phyloP scores from a whole-genome alignment of 1,140 invertebrate species.

The Aphelinus atriplicis region DNA sequence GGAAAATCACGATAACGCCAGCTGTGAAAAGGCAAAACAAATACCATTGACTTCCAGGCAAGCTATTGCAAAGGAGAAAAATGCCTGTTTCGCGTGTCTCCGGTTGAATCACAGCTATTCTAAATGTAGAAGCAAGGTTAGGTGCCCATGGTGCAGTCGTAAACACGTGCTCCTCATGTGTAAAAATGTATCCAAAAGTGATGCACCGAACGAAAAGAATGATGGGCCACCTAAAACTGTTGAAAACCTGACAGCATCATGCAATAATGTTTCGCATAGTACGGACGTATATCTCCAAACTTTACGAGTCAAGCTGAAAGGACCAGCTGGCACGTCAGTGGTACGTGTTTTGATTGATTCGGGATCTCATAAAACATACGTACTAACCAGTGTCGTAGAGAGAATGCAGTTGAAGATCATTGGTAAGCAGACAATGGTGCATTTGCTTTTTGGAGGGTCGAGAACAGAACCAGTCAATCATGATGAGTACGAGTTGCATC shows the following conservation, averaged over 20 bases:
- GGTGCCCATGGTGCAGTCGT: not conserved
- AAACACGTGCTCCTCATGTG: not conserved
- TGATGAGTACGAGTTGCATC: not conserved
- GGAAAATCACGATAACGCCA: not conserved
- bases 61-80: slow-evolving; percentile 29
- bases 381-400: not conserved
- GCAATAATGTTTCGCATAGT: not conserved
- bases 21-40: slow-evolving; percentile 36
- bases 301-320: not conserved
- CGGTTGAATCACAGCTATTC: slow-evolving; percentile 15
- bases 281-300: not conserved
- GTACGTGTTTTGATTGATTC: not conserved
- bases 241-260: not conserved
- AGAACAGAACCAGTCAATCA: not conserved
- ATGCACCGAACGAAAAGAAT: slow-evolving; percentile 18
- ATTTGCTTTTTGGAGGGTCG: not conserved
- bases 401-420: not conserved
- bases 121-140: not conserved
- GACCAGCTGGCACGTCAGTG: not conserved
- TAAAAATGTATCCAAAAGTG: slow-evolving; percentile 30
- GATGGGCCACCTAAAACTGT: not conserved
- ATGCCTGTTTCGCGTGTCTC: slow-evolving; percentile 35
- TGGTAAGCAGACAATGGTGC: not conserved
- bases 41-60: slow-evolving; percentile 30
- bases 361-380: not conserved